These are phyloP conservation scores for Streptopelia turtur DNA, from an alignment of 2,797 vertebrate species.

Conservation along the genomic window DNA sequence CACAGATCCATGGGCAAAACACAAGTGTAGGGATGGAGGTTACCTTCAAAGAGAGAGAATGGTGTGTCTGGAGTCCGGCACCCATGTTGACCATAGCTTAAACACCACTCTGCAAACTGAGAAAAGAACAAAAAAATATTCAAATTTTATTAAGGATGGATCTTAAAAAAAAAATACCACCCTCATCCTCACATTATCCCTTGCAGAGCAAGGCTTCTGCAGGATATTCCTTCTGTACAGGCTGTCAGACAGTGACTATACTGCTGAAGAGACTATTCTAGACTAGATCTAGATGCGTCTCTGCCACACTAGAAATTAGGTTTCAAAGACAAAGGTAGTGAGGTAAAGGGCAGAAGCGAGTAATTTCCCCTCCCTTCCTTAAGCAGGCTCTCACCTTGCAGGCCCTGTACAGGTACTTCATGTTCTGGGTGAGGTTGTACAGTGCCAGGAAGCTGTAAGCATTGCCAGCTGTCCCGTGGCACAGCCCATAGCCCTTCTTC, in stretches of 20 bases:
- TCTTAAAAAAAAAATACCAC: background rate
- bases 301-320: background rate
- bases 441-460: slow-evolving; percentile 92
- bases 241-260: background rate
- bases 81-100: slow-evolving; percentile 93
- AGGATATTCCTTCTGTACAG: background rate
- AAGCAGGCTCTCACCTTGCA: slow-evolving; percentile 84
- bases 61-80: slow-evolving; percentile 95
- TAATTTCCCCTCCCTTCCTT: background rate
- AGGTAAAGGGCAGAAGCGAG: background rate
- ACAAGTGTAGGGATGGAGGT: background rate
- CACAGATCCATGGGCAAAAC: background rate
- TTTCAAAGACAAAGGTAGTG: background rate
- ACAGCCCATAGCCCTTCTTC: slow-evolving; percentile 95
- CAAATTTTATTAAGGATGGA: background rate
- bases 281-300: background rate
- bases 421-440: slow-evolving; percentile 87
- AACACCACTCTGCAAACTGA: slow-evolving; percentile 98
- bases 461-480: slow-evolving; percentile 92
- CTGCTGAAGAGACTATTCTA: background rate
- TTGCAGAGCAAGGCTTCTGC: background rate
- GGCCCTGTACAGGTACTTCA: slow-evolving; percentile 91
- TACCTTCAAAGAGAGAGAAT: slow-evolving; percentile 99
- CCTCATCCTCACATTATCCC: background rate
- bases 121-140: background rate